These are phyloP conservation scores for Tridacna gigas DNA, from an alignment of 2,888 invertebrate genomes.

Conservation along the genomic window DNA sequence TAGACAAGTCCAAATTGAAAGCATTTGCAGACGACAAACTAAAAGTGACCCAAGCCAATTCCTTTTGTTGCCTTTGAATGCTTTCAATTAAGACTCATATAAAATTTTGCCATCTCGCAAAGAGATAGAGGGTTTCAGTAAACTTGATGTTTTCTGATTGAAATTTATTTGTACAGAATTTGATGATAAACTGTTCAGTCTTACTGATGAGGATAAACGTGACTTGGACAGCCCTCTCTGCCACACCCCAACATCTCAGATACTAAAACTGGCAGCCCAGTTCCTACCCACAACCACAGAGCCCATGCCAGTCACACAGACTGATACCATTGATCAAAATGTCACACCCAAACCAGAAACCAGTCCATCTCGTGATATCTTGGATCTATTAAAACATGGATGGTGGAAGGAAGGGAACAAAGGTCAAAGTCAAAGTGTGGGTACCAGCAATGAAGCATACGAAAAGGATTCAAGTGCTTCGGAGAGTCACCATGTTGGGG, in stretches of 20 bases:
- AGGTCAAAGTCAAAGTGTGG: slow-evolving; percentile 8
- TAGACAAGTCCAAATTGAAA: too few species aligned
- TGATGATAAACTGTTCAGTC: slow-evolving; percentile 43
- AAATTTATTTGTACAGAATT: slow-evolving; percentile 36
- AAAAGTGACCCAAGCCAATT: too few species aligned
- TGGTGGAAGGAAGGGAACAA: slow-evolving; percentile 68
- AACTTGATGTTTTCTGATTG: too few species aligned
- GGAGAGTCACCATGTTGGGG: background rate
- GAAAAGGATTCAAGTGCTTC: background rate
- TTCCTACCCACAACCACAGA: slow-evolving; percentile 64
- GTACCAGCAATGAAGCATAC: too few species aligned
- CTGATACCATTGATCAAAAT: slow-evolving; percentile 23
- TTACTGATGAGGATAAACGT: slow-evolving; percentile 74
- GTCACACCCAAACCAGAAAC: slow-evolving; percentile 23
- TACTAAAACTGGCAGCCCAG: slow-evolving; percentile 80
- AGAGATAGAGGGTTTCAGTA: too few species aligned
- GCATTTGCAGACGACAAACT: too few species aligned
- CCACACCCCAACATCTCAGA: slow-evolving; percentile 74
- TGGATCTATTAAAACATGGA: slow-evolving; percentile 62
- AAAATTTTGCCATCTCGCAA: too few species aligned
- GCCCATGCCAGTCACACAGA: slow-evolving; percentile 13
- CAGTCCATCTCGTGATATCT: slow-evolving; percentile 35
- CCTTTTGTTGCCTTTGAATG: too few species aligned
- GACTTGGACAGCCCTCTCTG: slow-evolving; percentile 75
- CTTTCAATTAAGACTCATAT: too few species aligned